Evolutionary conservation across 1,140 invertebrate species (phyloP), one percentile per base, ranked within the genome.

Genomic region (Drosophila subobscura): DNA sequence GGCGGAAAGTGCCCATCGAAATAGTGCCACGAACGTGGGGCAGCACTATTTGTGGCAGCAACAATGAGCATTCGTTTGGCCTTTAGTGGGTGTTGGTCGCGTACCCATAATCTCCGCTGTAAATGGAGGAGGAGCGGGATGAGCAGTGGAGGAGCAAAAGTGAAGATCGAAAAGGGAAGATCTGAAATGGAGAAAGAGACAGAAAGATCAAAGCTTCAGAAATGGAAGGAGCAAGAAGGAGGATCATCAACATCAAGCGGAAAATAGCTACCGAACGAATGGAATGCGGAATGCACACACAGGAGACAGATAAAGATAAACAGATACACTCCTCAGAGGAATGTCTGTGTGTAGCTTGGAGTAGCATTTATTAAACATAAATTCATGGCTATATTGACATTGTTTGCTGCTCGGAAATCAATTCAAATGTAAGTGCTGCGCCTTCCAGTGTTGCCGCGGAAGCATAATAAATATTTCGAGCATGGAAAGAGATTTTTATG

Each of bases 321-420:
- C 20, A 37, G 2, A 47, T 33, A 44, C 55, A 63, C 29, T 44
- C 41, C 12, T 12, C 52, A 42, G 5, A 41, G n/a, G 20, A 1
- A 20, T 0, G 16, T 20, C 1, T 20, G 16, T 40, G 16, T 5
- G 16, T 20, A 1, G 29, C 16, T 40, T 33, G 25, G 47, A 42
- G 16, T 20, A 42, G 75, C 76, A 77, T 68, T 85, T 84, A 85
- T 85, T 77, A 84, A 79, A 73, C 80, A 85, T 85, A 80, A 85
- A 80, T 86, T 84, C 80, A 76, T 61, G 63, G 14, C 25, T 58
- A 46, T 71, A 79, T 72, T 56, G 72, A 67, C 54, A 80, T 44
- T 47, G 64, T 33, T 41, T 57, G 16, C 40, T 60, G 29, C 52
- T 58, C 46, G 50, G 50, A 77, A 80, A 80, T 86, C 73, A 73